Evolutionary conservation across 2,888 invertebrate genomes (phyloP).

Genomic region (Zootermopsis nevadensis): DNA sequence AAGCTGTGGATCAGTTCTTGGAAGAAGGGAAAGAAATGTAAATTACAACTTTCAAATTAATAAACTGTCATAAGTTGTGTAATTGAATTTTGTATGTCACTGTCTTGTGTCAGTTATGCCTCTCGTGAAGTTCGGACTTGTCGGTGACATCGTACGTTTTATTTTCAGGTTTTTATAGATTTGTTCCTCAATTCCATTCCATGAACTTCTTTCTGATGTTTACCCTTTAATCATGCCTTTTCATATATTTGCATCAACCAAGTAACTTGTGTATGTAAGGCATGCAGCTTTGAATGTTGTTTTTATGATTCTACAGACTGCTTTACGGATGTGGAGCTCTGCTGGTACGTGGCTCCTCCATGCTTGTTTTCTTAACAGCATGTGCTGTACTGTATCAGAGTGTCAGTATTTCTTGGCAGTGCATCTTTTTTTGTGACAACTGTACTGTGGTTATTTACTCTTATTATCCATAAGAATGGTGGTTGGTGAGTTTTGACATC

Average conservation of each 20-base stretch:
- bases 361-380: too few species aligned
- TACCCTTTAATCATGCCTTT: neutral
- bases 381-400: too few species aligned
- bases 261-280: neutral
- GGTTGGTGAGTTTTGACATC: too few species aligned
- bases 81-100: conserved; percentile 2
- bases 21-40: conserved; percentile 14
- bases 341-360: neutral
- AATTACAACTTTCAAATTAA: neutral
- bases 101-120: conserved; percentile 5
- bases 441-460: too few species aligned
- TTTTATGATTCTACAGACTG: neutral
- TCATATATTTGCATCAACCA: neutral
- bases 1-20: neutral
- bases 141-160: neutral
- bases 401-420: too few species aligned
- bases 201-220: neutral
- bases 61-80: neutral
- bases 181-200: conserved; percentile 28
- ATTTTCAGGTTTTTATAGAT: conserved; percentile 19
- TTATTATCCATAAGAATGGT: too few species aligned
- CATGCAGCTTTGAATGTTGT: conserved; percentile 13
- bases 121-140: conserved; percentile 2
- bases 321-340: neutral
- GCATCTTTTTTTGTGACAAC: too few species aligned